Base-by-base conservation (phyloP, 2,888 invertebrate genomes). In the Teinopalpus imperialis region DNA sequence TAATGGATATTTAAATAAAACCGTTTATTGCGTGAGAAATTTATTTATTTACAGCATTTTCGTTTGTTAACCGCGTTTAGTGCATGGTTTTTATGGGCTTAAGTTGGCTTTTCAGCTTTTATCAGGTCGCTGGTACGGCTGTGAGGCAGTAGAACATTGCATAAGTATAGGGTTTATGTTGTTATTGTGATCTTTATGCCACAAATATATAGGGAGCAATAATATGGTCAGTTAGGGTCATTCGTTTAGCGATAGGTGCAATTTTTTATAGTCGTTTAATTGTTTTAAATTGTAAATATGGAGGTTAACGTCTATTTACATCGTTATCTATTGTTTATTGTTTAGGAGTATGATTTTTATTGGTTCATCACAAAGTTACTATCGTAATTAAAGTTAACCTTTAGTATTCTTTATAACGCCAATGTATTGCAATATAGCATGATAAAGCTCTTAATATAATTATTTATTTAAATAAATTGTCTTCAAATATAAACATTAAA, bases 31-130 rank as follows among this genome's bases (percentile, higher is more conserved):
- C 61, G 69, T 85, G 80, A 64, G 72, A 71, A 73, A 57, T 82
- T 79, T 83, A 78, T 85, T 82, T 82, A 83, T 88, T 83, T 87
- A 80, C 67, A 72, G 74, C 81, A 59, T 64, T 86, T 85, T 81
- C 73, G 76, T 79, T 72, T 76, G 78, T 74, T 66, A 67, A 60
- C 65, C 64, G 75, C 74, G 83, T 88, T 89, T 89, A 89, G 88
- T 83, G 89, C 87, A 85, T 83, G 86, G 82, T 83, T 88, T 90
- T 90, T 90, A 85, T 85, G 83, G 82, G 86, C 83, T 80, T 81
- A 80, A 87, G 80, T 81, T 85, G 87, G 85, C 88, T 88, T 89
- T 89, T 88, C 88, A 87, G 89, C 86, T 89, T n/a, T 88, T 88
- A 88, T 88, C 89, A 87, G 87, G 88, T 82, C 79, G 81, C 74